Percentiles rank a stretch among this genome's conserved stretches.
Evolutionary conservation across 1,140 invertebrate species (phyloP).

Genomic region (Drosophila mauritiana): DNA sequence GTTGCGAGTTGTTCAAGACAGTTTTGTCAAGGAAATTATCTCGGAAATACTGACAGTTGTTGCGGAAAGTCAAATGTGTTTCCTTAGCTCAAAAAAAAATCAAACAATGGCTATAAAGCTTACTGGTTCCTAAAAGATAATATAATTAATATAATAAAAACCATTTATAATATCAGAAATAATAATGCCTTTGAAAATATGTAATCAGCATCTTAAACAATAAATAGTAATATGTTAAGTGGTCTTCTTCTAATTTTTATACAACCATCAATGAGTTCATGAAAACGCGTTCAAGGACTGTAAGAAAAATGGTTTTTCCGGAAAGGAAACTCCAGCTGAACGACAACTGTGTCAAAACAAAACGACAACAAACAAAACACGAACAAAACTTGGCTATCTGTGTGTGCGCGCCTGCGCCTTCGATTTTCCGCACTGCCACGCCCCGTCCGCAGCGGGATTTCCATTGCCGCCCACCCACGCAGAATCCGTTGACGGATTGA

Average conservation of each 20-base stretch:
- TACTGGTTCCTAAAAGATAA: neutral
- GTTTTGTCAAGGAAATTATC: slow-evolving; percentile 24
- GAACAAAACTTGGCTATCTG: neutral
- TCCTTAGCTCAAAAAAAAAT: neutral
- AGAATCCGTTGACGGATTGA: slow-evolving; percentile 66
- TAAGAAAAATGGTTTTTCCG: neutral
- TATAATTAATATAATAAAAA: neutral
- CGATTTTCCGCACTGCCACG: slow-evolving; percentile 10
- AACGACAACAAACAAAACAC: slow-evolving; percentile 25
- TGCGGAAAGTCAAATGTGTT: neutral
- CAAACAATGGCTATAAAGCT: neutral
- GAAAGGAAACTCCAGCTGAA: slow-evolving; percentile 27
- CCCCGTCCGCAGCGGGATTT: slow-evolving; percentile 4
- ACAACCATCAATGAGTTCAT: neutral
- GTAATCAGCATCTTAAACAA: neutral
- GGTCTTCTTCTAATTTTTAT: neutral
- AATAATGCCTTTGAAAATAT: too few species aligned
- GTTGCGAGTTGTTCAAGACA: slow-evolving; percentile 7
- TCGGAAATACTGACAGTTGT: slow-evolving; percentile 8
- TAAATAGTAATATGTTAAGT: neutral
- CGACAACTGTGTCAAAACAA: slow-evolving; percentile 59
- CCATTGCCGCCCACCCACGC: slow-evolving; percentile 69
- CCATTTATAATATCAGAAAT: too few species aligned
- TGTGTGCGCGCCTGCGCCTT: slow-evolving; percentile 27
- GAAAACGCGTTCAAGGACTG: neutral